Conservation (phyloP, 2,888 invertebrate species). For the Hemithea aestivaria region DNA sequence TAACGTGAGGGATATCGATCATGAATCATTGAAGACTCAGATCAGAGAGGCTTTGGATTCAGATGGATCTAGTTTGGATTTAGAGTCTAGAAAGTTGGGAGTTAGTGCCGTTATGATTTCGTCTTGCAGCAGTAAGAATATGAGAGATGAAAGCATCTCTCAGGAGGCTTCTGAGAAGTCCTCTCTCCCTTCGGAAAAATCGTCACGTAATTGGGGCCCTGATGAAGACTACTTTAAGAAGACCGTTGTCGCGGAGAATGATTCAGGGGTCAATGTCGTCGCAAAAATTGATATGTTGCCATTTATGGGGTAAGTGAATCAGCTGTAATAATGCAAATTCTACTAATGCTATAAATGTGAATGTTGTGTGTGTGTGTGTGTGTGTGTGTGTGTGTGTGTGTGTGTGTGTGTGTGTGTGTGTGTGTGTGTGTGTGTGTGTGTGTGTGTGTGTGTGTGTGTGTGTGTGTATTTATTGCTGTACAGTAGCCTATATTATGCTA, state of each 20-base stretch:
- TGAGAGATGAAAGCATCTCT: slow-evolving; percentile 11
- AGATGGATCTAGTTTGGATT: slow-evolving; percentile 8
- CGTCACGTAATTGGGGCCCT: slow-evolving; percentile 31
- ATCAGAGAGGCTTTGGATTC: slow-evolving; percentile 22
- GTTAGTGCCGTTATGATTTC: slow-evolving; percentile 29
- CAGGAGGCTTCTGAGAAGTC: background rate
- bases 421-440: too few relatives aligned
- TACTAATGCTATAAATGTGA: too few relatives aligned
- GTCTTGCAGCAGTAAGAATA: slow-evolving; percentile 46
- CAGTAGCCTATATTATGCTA: too few relatives aligned
- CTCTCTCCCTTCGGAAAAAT: background rate
- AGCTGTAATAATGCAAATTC: background rate
- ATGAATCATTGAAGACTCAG: slow-evolving; percentile 24
- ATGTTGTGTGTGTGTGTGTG: too few relatives aligned
- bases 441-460: too few relatives aligned
- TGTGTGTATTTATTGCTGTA: too few relatives aligned
- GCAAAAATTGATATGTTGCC: slow-evolving; percentile 56
- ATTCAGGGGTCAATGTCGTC: slow-evolving; percentile 46
- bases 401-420: too few relatives aligned
- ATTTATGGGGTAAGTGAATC: slow-evolving; percentile 63
- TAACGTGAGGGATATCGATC: slow-evolving; percentile 25
- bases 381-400: too few relatives aligned
- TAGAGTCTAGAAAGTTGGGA: slow-evolving; percentile 8
- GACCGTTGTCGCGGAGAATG: slow-evolving; percentile 27
- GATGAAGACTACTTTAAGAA: slow-evolving; percentile 17